A percentile compares a stretch with the other conserved stretches of the same genome.
These are phyloP conservation scores for Emmelina monodactyla DNA, from an alignment of 2,888 invertebrate species.

Conservation along the genomic window DNA sequence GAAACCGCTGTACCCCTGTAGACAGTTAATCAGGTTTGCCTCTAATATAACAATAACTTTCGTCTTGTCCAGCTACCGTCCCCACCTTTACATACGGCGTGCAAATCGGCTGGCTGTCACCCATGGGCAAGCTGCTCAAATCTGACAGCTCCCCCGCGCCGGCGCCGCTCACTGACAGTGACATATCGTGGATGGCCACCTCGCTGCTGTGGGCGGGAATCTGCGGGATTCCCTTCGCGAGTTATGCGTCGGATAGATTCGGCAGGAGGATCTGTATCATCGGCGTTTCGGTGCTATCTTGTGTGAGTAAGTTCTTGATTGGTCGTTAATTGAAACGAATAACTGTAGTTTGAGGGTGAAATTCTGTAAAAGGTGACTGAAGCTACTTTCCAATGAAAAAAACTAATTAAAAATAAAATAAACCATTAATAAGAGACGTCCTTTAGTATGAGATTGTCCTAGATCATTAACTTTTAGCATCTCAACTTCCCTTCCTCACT, in stretches of 20 bases:
- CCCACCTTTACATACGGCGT: slow-evolving; percentile 59
- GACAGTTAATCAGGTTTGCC: no score
- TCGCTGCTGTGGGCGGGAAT: slow-evolving; percentile 57
- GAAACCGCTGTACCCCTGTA: no score
- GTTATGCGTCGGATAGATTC: slow-evolving; percentile 43
- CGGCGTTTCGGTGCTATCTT: slow-evolving; percentile 53
- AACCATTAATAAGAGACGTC: no score
- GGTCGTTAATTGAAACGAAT: slow-evolving; percentile 2
- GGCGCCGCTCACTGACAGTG: slow-evolving; percentile 30
- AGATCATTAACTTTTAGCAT: no score
- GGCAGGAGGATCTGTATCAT: slow-evolving; percentile 59
- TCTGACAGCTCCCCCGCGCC: slow-evolving; percentile 30
- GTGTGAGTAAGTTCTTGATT: slow-evolving; percentile 33
- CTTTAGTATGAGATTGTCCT: no score
- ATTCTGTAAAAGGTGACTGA: no score
- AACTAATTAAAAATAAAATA: no score
- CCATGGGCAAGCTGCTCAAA: slow-evolving; percentile 47
- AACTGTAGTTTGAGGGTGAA: no score
- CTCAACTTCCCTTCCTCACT: no score
- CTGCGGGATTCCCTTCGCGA: slow-evolving; percentile 57
- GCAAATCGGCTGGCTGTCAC: slow-evolving; percentile 61
- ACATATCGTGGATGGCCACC: slow-evolving; percentile 58
- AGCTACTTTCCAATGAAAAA: no score
- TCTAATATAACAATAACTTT: no score
- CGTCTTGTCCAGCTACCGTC: slow-evolving; percentile 59